A percentile compares a stretch with the other conserved stretches of the same genome.
Conservation (phyloP, 2,888 invertebrate genomes). For the Nowickia ferox region DNA sequence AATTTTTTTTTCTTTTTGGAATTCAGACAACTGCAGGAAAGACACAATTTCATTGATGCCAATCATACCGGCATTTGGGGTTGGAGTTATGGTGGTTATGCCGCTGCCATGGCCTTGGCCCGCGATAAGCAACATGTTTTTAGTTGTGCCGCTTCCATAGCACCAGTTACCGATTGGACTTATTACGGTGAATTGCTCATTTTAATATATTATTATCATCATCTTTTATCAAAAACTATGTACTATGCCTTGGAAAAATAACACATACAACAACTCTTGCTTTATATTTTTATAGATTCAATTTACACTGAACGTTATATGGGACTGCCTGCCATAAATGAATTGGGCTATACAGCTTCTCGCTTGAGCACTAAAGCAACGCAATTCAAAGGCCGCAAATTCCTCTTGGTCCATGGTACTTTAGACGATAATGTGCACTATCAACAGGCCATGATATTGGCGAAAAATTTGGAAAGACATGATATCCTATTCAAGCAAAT, state of each 20-base stretch:
- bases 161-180: constrained; percentile 98
- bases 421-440: constrained; percentile 98
- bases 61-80: constrained; percentile 96
- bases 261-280: background rate
- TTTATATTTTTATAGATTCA: constrained; percentile 87
- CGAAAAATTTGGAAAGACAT: constrained; percentile 91
- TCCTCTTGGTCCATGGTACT: constrained; percentile 96
- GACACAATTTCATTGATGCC: constrained; percentile 89
- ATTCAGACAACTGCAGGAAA: constrained; percentile 84
- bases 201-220: background rate
- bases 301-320: constrained; percentile 99
- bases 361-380: constrained; percentile 89
- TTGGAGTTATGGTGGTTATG: constrained; percentile 99
- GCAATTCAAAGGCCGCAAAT: constrained; percentile 89
- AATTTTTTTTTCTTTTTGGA: constrained; percentile 75
- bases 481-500: constrained; percentile 96
- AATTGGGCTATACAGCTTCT: constrained; percentile 88
- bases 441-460: constrained; percentile 96
- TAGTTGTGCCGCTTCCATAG: constrained; percentile 96
- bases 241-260: background rate
- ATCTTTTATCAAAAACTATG: background rate
- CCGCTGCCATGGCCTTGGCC: constrained; percentile 93
- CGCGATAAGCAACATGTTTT: constrained; percentile 90
- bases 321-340: constrained; percentile 92
- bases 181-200: constrained; percentile 90